phyloP scores from a whole-genome alignment of 2,888 invertebrate genomes.

The Drosophila kanekoi region DNA sequence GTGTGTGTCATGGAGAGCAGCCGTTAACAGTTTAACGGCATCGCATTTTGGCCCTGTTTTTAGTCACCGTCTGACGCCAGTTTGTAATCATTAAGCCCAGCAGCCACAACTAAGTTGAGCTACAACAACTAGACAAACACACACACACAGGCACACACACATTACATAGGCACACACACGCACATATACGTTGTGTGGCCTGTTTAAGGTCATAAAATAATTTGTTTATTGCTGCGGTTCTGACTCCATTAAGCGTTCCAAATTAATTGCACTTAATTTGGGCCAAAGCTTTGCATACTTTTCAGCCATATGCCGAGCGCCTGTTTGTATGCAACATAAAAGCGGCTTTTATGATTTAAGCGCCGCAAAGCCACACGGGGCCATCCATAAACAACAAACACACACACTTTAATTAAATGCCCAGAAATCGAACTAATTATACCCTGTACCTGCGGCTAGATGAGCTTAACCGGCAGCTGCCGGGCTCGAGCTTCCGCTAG shows the following conservation, averaged over 20 bases:
- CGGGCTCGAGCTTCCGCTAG: too few species aligned
- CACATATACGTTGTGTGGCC: constrained; percentile 14
- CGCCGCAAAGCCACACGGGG: constrained; percentile 56
- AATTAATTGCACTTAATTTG: constrained; percentile 72
- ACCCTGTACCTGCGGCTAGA: background rate
- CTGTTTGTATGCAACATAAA: constrained; percentile 52
- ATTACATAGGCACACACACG: too few species aligned
- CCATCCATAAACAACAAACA: constrained; percentile 34
- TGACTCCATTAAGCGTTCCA: constrained; percentile 73
- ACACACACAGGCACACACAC: constrained; percentile 1
- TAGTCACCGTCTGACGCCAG: constrained; percentile 58
- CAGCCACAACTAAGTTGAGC: constrained; percentile 2
- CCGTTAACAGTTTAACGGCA: constrained; percentile 60
- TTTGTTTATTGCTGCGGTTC: constrained; percentile 73
- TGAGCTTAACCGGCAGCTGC: background rate
- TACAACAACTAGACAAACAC: constrained; percentile 2
- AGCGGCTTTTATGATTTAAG: constrained; percentile 67
- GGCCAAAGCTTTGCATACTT: constrained; percentile 37
- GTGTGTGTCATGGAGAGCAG: constrained; percentile 35
- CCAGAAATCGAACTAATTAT: constrained; percentile 44
- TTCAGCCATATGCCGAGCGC: constrained; percentile 42
- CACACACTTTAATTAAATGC: constrained; percentile 41
- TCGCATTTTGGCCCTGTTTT: constrained; percentile 51
- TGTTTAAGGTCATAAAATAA: constrained; percentile 63
- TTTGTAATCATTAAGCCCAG: constrained; percentile 61